Evolutionary conservation across 2,797 vertebrate species (phyloP), one percentile per base, ranked within the genome.

Genomic region (Ciconia nigra): DNA sequence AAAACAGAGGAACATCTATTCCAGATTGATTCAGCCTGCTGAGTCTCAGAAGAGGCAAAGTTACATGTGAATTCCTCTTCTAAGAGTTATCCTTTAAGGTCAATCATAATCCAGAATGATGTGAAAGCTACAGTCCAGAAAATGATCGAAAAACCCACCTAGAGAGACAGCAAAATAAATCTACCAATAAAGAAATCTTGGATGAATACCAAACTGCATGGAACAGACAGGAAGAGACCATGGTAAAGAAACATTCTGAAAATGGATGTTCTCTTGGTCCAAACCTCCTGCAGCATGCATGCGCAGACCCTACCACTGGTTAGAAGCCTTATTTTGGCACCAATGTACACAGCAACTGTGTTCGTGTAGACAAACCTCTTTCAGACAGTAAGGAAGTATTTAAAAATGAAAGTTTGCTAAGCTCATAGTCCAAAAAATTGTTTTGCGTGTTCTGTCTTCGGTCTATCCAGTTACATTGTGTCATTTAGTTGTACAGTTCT

Each of bases 131-230:
- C 16, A 24, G 21, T 17, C 18, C 37, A 91, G 52, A 78, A 90
- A 80, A 70, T 1, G 0, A 65, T 3, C 4, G 19, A 67, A 41
- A 70, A 77, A 21, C 1, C 0, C 42, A 88, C 24, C 15, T 6
- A 61, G n/a, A 42, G 17, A 46, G 35, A 39, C 10, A 70, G 57
- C 5, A 92, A 84, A 93, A 66, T 18, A 84, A 80, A 82, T 14
- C 15, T 79, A 58, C 29, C 3, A 1, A 4, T 49, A 62, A 65
- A 42, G 20, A 78, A 54, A 65, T 12, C 15, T 44, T 21, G 72
- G 6, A 58, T 26, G 13, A 67, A 69, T 41, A 47, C 10, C 18
- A 70, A 87, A 66, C 21, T 69, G 24, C 1, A 9, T 6, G 19
- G 7, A 83, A 89, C 18, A 70, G 55, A 77, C 15, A 77, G 16